Base-by-base conservation (phyloP, 1,140 invertebrate species). In the Oscheius sp. region DNA sequence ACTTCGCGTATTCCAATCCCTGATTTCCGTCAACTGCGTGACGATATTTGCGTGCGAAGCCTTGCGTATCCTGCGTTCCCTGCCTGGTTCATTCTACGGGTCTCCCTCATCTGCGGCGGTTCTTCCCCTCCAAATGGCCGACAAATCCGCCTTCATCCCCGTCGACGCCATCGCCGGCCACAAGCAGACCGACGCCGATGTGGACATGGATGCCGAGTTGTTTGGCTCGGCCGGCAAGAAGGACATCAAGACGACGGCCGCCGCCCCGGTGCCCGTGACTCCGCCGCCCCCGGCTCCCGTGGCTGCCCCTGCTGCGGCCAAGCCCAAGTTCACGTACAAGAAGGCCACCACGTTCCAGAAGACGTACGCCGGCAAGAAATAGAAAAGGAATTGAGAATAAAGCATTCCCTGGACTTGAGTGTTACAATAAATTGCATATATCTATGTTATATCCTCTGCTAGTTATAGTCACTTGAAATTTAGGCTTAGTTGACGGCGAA, bases 141-240 rank as follows among this genome's bases (percentile, higher is more conserved):
- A 68, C 67, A 68, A 68, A 59, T 68, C 67, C 58, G 67, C 67
- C n/a, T 68, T 59, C 31, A 38, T 68, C 34, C 67, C 67, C 31
- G 67, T 68, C 32, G 67, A 68, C 34, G 67, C 52, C 26, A 49
- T 68, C 67, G n/a, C n/a, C n/a, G 55, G 55, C 34, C 67, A 68
- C 26, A 68, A 68, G 55, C 38, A 36, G 34, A 68, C 49, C 7
- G 67, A 68, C 45, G 34, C 61, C 32, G 67, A 68, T 35, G 67
- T 68, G 18, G 67, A 68, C 52, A 68, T 68, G 34, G 67, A 68
- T 28, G 67, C 52, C 36, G 67, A 68, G 28, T 28, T 68, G 15
- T 68, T 68, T 28, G 67, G 67, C 32, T 34, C 52, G 18, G 35
- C 32, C 23, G 20, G n/a, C 3, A 20, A 20, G 28, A 61, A 68